phyloP scores from a whole-genome alignment of 2,113 vertebrate genomes.

The Odobenus rosmarus region DNA sequence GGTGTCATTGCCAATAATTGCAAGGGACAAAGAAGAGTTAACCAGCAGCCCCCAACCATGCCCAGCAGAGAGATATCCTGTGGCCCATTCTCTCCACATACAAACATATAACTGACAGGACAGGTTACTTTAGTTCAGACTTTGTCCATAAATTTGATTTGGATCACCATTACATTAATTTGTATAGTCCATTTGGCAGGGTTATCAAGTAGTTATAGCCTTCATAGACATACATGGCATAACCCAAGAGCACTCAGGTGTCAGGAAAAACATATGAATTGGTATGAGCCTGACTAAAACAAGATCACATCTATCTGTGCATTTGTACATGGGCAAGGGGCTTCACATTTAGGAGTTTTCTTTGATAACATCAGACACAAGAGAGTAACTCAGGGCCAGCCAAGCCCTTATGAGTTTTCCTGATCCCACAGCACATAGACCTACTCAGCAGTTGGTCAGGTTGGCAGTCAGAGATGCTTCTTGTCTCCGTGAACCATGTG shows the following conservation, averaged over 20 bases:
- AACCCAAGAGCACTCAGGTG: not conserved
- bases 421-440: not conserved
- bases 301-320: not conserved
- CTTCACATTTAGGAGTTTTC: not conserved
- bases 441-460: not conserved
- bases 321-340: no score
- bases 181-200: not conserved
- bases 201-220: not conserved
- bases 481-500: not conserved
- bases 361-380: not conserved
- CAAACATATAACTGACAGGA: not conserved
- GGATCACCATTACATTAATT: not conserved
- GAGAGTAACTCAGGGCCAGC: not conserved
- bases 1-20: not conserved
- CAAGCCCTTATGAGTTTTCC: not conserved
- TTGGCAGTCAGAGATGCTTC: not conserved
- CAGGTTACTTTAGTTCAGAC: not conserved
- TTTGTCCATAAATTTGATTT: not conserved
- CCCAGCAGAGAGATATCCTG: not conserved
- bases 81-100: not conserved
- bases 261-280: not conserved
- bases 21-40: not conserved
- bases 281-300: not conserved
- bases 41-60: no score
- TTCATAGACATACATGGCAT: not conserved